phyloP scores from a whole-genome alignment of 2,888 invertebrate species.

The Dendrolimus houi region DNA sequence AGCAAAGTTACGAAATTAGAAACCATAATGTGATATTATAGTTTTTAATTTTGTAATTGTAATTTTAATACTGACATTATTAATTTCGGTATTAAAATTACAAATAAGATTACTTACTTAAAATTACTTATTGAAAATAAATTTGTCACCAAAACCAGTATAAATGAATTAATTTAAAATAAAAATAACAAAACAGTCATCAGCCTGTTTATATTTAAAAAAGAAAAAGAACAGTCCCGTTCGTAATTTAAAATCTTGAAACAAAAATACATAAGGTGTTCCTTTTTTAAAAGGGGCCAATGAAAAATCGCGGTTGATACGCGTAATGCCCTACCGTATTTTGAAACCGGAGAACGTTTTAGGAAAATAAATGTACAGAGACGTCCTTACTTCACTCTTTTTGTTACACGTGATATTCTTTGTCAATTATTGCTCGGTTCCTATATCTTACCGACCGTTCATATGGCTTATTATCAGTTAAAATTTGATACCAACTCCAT shows the following conservation, averaged over 20 bases:
- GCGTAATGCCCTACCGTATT: slow-evolving; percentile 60
- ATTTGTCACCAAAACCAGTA: slow-evolving; percentile 7
- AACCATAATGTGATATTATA: no score
- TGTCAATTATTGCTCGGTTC: no score
- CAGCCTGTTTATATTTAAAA: slow-evolving; percentile 17
- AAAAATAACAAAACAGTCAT: slow-evolving; percentile 12
- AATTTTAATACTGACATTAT: no score
- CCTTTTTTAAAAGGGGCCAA: slow-evolving; percentile 55
- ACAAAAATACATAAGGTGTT: slow-evolving; percentile 29
- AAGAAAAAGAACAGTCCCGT: slow-evolving; percentile 25
- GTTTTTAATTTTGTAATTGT: no score
- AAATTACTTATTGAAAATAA: slow-evolving; percentile 12
- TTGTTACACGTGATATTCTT: no score
- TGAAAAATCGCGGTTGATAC: slow-evolving; percentile 55
- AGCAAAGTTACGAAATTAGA: no score
- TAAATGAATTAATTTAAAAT: neutral
- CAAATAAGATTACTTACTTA: no score
- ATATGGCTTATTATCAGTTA: no score
- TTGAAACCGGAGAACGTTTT: slow-evolving; percentile 46
- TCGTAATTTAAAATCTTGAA: slow-evolving; percentile 24
- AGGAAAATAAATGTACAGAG: slow-evolving; percentile 18
- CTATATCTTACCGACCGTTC: no score
- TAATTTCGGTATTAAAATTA: neutral
- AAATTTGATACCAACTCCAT: no score
- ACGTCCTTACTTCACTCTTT: neutral